Percentiles rank a stretch among this genome's conserved stretches.
These are phyloP conservation scores for Cantharis nigra DNA, from an alignment of 2,888 invertebrate genomes.

Conservation along the genomic window DNA sequence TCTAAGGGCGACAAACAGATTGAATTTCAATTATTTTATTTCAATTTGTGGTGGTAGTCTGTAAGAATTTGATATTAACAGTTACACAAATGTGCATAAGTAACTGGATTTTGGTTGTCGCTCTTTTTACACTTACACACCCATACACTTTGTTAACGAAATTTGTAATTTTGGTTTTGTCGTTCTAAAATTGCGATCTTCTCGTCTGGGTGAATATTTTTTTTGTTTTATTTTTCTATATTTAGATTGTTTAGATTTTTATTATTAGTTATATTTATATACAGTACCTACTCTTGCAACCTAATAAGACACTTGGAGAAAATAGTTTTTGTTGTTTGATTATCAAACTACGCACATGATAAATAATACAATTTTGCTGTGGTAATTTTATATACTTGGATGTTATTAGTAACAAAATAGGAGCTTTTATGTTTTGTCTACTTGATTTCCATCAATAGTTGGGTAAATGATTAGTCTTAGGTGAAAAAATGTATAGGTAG, in stretches of 20 bases:
- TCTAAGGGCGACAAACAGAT: not conserved
- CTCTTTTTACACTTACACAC: not conserved
- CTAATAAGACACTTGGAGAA: slow-evolving; percentile 15
- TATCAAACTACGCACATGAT: slow-evolving; percentile 9
- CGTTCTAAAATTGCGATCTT: not conserved
- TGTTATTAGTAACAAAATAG: not conserved
- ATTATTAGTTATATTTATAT: slow-evolving; percentile 12
- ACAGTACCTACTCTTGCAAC: slow-evolving; percentile 9
- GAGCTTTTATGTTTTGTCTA: not conserved
- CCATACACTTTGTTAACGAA: not conserved
- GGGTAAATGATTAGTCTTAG: not conserved
- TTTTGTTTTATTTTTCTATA: not conserved
- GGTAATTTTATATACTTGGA: not conserved
- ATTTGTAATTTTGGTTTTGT: not conserved
- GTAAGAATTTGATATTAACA: not conserved
- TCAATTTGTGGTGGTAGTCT: not conserved
- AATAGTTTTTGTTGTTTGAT: slow-evolving; percentile 15
- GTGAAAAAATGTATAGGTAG: not conserved
- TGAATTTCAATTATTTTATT: not conserved
- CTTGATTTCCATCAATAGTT: not conserved
- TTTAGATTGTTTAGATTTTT: not conserved
- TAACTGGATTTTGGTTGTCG: not conserved
- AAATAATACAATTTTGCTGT: slow-evolving; percentile 6
- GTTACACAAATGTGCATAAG: not conserved
- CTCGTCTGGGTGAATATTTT: not conserved